Conservation (phyloP, 1,140 invertebrate genomes). For the Coptotermes formosanus region DNA sequence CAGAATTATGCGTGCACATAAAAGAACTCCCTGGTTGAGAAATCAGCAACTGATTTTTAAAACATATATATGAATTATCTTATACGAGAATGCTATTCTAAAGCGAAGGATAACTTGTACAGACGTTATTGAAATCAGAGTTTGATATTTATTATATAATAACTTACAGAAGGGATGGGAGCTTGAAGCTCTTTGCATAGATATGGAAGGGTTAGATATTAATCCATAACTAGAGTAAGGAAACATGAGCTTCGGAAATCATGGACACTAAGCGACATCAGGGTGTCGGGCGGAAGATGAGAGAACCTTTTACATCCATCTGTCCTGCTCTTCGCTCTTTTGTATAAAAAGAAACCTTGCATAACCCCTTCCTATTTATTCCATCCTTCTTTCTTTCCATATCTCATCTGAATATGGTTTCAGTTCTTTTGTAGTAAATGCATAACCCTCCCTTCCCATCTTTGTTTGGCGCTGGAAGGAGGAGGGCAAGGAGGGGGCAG, state of each 20-base stretch:
- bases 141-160: slow-evolving; percentile 8
- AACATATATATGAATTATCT: neutral
- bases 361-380: neutral
- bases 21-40: neutral
- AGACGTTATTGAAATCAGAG: neutral
- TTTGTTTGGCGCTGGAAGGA: neutral
- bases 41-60: slow-evolving; percentile 10
- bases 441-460: neutral
- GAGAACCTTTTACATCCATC: neutral
- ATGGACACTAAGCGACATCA: neutral
- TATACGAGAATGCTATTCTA: neutral
- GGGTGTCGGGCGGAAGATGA: neutral
- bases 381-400: slow-evolving; percentile 1
- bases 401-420: slow-evolving; percentile 16
- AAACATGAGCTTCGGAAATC: slow-evolving; percentile 8
- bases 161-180: neutral
- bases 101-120: neutral
- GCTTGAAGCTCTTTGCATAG: neutral
- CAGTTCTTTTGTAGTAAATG: slow-evolving; percentile 17
- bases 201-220: neutral
- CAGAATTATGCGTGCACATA: neutral
- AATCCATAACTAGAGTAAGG: neutral
- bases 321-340: neutral
- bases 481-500: neutral
- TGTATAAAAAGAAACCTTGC: neutral